Evolutionary conservation across 2,113 vertebrate species (phyloP).

Genomic region (Engraulis encrasicolus): DNA sequence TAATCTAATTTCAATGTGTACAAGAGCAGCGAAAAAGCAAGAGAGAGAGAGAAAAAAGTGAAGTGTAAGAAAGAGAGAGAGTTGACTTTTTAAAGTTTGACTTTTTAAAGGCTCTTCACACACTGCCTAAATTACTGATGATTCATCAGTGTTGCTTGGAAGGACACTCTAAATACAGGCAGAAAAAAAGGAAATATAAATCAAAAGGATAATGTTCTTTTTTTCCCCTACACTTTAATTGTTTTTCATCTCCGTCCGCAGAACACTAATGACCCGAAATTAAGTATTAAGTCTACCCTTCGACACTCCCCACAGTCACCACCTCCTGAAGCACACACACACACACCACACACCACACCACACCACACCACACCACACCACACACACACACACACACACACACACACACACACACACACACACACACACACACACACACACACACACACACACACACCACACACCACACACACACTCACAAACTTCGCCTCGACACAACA

Average conservation of each 20-base stretch:
- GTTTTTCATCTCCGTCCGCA: background rate
- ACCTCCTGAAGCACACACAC: background rate
- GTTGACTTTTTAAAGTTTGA: background rate
- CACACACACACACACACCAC: too few species aligned
- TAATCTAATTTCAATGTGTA: background rate
- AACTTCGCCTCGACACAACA: too few species aligned
- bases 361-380: too few species aligned
- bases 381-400: too few species aligned
- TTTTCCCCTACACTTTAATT: background rate
- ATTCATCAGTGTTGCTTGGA: background rate
- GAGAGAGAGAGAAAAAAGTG: background rate
- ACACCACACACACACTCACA: too few species aligned
- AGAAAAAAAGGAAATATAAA: background rate
- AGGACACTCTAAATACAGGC: background rate
- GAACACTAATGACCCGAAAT: background rate
- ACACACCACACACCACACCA: background rate
- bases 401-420: background rate
- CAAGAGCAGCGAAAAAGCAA: background rate
- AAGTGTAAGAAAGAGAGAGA: background rate
- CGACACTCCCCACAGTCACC: background rate
- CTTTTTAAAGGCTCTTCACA: background rate
- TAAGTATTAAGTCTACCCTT: background rate
- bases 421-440: background rate
- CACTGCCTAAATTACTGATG: background rate
- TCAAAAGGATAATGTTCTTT: too few species aligned